Conservation (phyloP, 2,113 vertebrate species). For the Cercopithecus mona region DNA sequence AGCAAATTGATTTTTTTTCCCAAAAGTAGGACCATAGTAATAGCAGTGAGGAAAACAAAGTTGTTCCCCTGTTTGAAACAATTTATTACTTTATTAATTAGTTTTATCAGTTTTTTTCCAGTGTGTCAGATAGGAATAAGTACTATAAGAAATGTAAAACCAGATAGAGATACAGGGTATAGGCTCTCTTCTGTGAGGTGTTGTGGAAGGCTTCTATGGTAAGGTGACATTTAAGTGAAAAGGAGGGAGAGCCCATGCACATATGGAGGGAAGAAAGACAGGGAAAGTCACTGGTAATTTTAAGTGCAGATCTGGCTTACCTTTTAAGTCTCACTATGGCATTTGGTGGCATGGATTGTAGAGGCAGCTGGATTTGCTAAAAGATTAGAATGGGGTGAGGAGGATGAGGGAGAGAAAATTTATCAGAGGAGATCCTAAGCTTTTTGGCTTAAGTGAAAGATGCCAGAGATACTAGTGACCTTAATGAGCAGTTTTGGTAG, state of each 20-base stretch:
- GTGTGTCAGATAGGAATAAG: neutral
- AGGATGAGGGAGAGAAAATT: no score
- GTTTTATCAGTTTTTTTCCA: no score
- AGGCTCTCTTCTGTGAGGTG: neutral
- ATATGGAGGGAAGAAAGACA: neutral
- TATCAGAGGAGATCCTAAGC: neutral
- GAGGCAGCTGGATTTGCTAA: slow-evolving; percentile 51
- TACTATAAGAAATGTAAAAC: neutral
- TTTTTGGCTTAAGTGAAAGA: neutral
- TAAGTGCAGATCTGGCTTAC: neutral
- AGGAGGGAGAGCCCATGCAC: neutral
- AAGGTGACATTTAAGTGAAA: neutral
- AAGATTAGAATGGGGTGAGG: neutral
- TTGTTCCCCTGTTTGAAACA: no score
- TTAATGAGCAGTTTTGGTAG: neutral
- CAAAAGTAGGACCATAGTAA: neutral
- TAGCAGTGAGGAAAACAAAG: neutral
- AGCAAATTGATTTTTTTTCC: neutral
- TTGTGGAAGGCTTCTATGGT: neutral
- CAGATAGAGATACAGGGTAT: neutral
- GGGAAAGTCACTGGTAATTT: neutral
- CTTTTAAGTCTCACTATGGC: neutral
- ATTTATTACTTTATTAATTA: no score
- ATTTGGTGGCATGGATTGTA: no score
- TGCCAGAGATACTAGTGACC: no score